These are phyloP conservation scores for Myotis daubentonii DNA, from an alignment of 2,797 vertebrate species.

Conservation along the genomic window DNA sequence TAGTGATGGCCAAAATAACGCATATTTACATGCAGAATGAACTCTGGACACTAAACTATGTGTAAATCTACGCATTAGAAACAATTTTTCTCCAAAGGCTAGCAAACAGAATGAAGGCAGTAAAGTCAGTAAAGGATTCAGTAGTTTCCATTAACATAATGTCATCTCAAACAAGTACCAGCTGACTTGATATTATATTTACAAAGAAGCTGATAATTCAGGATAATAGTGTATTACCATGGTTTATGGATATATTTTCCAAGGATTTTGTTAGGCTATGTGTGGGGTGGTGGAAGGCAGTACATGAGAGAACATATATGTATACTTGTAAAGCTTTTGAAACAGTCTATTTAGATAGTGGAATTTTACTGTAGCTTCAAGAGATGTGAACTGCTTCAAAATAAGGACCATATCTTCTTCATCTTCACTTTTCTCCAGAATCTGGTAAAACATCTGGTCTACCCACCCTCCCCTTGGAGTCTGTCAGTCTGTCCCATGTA, in stretches of 20 bases:
- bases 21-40: background rate
- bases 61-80: background rate
- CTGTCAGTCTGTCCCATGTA: background rate
- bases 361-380: background rate
- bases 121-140: background rate
- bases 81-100: background rate
- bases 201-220: background rate
- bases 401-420: background rate
- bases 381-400: background rate
- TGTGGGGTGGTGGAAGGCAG: background rate
- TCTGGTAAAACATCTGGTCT: background rate
- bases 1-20: background rate
- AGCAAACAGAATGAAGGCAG: background rate
- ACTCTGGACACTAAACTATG: background rate
- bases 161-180: background rate
- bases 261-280: background rate
- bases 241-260: background rate
- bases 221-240: background rate
- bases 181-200: background rate
- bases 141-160: background rate
- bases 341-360: background rate
- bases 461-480: background rate
- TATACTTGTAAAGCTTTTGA: background rate
- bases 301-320: background rate
- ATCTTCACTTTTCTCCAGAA: background rate